A percentile compares a stretch with the other conserved stretches of the same genome.
Conservation (phyloP, 2,888 invertebrate species). For the Trichogramma evanescens region DNA sequence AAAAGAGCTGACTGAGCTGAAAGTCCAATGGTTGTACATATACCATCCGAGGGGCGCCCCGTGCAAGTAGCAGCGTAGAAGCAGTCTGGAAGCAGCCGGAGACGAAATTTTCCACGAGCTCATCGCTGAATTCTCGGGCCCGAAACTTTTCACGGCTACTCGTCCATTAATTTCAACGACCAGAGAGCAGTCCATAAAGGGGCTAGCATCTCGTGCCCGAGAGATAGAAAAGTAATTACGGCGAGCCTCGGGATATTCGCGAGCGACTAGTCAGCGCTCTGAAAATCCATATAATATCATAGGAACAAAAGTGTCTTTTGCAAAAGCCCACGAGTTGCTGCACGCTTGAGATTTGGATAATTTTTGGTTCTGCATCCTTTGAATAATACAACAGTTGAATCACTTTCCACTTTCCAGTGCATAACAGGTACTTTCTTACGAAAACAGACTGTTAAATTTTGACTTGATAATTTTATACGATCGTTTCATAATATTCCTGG, state of each 20-base stretch:
- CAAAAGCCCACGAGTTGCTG: too few relatives aligned
- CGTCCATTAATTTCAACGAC: constrained; percentile 19
- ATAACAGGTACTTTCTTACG: too few relatives aligned
- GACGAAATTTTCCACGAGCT: neutral
- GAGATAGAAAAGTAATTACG: constrained; percentile 19
- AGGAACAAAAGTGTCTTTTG: too few relatives aligned
- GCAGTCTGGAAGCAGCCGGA: neutral
- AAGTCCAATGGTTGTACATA: neutral
- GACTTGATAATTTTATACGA: too few relatives aligned
- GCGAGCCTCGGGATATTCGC: neutral
- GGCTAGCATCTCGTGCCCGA: neutral
- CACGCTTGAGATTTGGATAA: too few relatives aligned
- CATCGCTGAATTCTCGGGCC: neutral
- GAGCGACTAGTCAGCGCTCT: constrained; percentile 21
- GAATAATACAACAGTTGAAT: too few relatives aligned
- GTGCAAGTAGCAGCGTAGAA: neutral
- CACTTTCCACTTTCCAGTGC: too few relatives aligned
- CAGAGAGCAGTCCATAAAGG: constrained; percentile 7
- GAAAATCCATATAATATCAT: constrained; percentile 13
- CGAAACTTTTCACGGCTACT: constrained; percentile 14
- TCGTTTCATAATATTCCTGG: too few relatives aligned
- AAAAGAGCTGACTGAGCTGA: constrained; percentile 6
- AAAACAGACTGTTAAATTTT: too few relatives aligned
- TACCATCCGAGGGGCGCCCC: neutral
- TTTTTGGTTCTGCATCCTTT: too few relatives aligned